Percentiles rank a stretch among this genome's conserved stretches.
These are phyloP conservation scores for Aphaenogaster rudis DNA, from an alignment of 1,140 invertebrate species.

Conservation along the genomic window DNA sequence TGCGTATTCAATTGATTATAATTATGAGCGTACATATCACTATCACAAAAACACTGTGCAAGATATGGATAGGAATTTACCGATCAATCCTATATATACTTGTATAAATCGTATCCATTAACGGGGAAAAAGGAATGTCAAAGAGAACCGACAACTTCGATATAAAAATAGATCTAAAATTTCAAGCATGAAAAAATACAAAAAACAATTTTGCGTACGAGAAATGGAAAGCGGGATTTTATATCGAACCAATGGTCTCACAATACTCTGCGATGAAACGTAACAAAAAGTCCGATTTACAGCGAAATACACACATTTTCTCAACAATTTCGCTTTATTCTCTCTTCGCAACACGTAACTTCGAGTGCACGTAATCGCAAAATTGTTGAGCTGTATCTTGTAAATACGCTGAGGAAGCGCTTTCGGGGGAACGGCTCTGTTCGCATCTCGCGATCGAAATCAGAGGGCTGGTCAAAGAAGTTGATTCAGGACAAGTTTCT, in stretches of 20 bases:
- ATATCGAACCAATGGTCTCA: background rate
- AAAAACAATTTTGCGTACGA: background rate
- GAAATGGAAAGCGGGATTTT: background rate
- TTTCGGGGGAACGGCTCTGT: background rate
- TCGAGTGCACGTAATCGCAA: background rate
- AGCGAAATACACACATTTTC: background rate
- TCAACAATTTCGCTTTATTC: slow-evolving; percentile 8
- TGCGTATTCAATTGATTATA: background rate
- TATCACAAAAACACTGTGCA: background rate
- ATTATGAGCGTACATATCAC: background rate
- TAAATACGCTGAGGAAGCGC: background rate
- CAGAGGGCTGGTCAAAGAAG: slow-evolving; percentile 7
- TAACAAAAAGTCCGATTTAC: slow-evolving; percentile 2
- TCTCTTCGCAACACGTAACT: background rate
- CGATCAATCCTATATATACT: background rate
- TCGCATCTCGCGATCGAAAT: background rate
- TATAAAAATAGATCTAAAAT: background rate
- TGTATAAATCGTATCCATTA: slow-evolving; percentile 22
- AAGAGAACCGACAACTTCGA: background rate
- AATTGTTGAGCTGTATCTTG: background rate
- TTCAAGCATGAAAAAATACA: background rate
- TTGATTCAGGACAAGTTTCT: slow-evolving; percentile 43
- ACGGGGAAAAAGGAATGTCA: background rate
- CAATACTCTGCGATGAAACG: background rate
- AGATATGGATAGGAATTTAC: background rate